A percentile compares a stretch with the other conserved stretches of the same genome.
Conservation (phyloP, 2,113 vertebrate species). For the Rhagologus leucostigma region DNA sequence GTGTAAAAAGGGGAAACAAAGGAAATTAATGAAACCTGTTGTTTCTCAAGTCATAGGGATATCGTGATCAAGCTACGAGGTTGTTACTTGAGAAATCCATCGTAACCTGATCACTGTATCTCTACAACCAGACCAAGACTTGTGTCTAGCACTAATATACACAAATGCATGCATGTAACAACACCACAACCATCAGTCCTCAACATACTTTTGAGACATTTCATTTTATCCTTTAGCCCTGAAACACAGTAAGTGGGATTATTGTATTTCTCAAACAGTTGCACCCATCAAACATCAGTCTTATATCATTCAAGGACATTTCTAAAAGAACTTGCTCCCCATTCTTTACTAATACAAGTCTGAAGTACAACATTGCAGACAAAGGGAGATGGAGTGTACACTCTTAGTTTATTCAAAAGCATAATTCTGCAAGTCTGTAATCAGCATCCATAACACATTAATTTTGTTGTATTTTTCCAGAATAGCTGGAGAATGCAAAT, state of each 20-base stretch:
- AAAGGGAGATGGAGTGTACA: background rate
- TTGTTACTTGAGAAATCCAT: conserved; percentile 60
- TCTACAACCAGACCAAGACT: conserved; percentile 61
- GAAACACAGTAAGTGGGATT: conserved; percentile 63
- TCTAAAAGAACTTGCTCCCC: background rate
- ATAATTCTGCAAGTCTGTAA: background rate
- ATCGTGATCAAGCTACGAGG: conserved; percentile 69
- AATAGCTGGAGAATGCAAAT: background rate
- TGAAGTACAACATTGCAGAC: background rate
- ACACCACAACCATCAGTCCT: conserved; percentile 8
- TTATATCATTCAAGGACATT: background rate
- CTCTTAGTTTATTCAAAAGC: background rate
- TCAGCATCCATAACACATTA: background rate
- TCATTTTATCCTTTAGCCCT: conserved; percentile 79
- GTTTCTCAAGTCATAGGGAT: conserved; percentile 63
- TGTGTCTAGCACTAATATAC: conserved; percentile 31
- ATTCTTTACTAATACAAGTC: background rate
- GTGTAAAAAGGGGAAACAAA: background rate
- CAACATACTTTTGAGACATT: conserved; percentile 77
- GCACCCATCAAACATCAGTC: background rate
- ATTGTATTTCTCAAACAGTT: background rate
- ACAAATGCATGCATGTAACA: conserved; percentile 40
- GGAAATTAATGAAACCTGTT: background rate
- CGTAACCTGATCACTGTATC: conserved; percentile 72
- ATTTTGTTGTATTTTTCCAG: background rate